Evolutionary conservation across 1,140 invertebrate species (phyloP).

Genomic region (Drosophila kanapiae): DNA sequence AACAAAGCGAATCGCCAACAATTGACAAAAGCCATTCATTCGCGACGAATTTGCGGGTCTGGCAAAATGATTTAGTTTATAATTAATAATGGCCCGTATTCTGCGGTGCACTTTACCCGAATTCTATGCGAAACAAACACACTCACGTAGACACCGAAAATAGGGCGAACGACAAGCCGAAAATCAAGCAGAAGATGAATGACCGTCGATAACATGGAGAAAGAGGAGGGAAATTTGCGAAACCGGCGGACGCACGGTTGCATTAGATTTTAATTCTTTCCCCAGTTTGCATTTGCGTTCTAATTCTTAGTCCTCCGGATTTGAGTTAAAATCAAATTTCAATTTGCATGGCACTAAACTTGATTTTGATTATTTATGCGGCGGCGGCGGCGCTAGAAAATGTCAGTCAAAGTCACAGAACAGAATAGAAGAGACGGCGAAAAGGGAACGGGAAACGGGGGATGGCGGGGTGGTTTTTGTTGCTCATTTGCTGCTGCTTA

Average conservation of each 20-base stretch:
- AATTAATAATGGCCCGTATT: conserved; percentile 40
- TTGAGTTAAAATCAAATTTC: conserved; percentile 18
- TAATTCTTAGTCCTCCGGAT: not conserved
- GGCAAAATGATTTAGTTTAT: conserved; percentile 38
- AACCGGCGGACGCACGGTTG: conserved; percentile 64
- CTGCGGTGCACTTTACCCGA: conserved; percentile 15
- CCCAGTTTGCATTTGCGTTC: not conserved
- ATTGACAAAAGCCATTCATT: conserved; percentile 51
- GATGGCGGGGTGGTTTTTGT: conserved; percentile 56
- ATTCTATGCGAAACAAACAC: conserved; percentile 49
- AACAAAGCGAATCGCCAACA: conserved; percentile 51
- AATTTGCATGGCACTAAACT: conserved; percentile 50
- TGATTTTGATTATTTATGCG: conserved; percentile 53
- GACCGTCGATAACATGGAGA: conserved; percentile 72
- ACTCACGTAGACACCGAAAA: conserved; percentile 43
- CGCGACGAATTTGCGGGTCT: conserved; percentile 36
- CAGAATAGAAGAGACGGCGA: conserved; percentile 31
- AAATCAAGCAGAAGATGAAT: conserved; percentile 79
- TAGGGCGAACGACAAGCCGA: conserved; percentile 56
- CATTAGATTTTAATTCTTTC: conserved; percentile 38
- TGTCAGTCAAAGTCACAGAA: conserved; percentile 71
- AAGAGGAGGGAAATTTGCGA: conserved; percentile 58
- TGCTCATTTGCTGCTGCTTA: conserved; percentile 53
- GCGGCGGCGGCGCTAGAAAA: conserved; percentile 48
- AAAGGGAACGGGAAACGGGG: conserved; percentile 46